Evolutionary conservation across 2,888 invertebrate genomes (phyloP), one percentile per base, ranked within the genome.

Genomic region (Ormyrus labotus): DNA sequence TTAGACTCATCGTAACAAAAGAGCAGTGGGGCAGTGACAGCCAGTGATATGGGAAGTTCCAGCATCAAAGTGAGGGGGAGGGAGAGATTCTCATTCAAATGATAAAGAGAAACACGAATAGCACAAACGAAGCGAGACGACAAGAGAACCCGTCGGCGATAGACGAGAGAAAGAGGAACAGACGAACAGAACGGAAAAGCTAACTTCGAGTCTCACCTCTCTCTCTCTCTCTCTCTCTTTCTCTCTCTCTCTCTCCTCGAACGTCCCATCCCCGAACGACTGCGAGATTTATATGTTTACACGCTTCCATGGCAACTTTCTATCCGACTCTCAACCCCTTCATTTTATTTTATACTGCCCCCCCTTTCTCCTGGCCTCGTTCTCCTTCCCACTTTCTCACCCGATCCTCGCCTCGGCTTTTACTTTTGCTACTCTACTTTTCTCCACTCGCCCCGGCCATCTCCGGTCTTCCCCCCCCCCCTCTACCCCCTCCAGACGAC

Each of bases 231-330:
- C 82, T 69, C 83, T 72, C 10, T 9, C 55, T 53, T 10, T 13
- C 51, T 55, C 13, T 50, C 51, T 51, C 51, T 34, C 34, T 60
- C 13, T 58, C 63, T 34, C 11, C 11, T 34, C 34, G 34, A 34
- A 34, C 34, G 34, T 51, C 53, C 9, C 55, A 9, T 34, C 45
- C 51, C 48, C 71, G 9, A 68, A 71, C 81, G 84, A 81, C 82
- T 81, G 81, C 81, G 85, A 87, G 89, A 90, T 90, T 90, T 89
- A 89, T 89, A 88, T 90, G 90, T 90, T 90, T 90, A 90, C 89
- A 88, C 87, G 89, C 84, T 87, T 83, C 87, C 87, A 86, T 87
- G 85, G 89, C 85, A 89, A 90, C 89, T 88, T 89, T 89, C 87
- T 88, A 87, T 87, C 85, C 83, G 85, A 85, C 84, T 86, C 83